Evolutionary conservation across 92 coral and sea anemone genomes (phyloP).

Genomic region (Paragorgia papillata): DNA sequence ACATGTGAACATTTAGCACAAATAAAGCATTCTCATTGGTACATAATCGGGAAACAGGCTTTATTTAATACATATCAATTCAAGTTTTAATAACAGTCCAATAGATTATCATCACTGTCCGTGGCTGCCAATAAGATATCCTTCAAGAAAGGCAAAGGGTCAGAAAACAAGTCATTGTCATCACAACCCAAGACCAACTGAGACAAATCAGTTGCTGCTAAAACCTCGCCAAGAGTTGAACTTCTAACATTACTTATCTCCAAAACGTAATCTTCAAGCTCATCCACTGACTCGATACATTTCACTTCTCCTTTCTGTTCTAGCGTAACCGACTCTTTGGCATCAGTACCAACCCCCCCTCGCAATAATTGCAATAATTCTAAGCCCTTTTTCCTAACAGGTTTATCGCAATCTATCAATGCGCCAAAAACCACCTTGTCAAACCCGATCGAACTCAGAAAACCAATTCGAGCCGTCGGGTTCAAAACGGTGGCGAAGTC

Average conservation of each 20-base stretch:
- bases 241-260: not conserved
- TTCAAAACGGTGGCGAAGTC: not conserved
- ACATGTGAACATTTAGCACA: too few species aligned
- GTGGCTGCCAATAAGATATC: slow-evolving; percentile 76
- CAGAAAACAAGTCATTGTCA: slow-evolving; percentile 62
- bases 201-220: slow-evolving; percentile 53
- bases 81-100: slow-evolving; percentile 77
- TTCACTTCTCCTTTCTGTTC: not conserved
- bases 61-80: too few species aligned
- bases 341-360: not conserved
- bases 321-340: not conserved
- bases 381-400: slow-evolving; percentile 79
- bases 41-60: too few species aligned
- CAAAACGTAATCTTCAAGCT: slow-evolving; percentile 43
- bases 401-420: slow-evolving; percentile 74
- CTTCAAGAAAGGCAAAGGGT: slow-evolving; percentile 75
- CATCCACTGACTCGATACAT: slow-evolving; percentile 21
- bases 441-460: slow-evolving; percentile 57
- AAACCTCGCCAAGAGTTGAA: slow-evolving; percentile 43
- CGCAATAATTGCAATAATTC: slow-evolving; percentile 44
- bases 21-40: too few species aligned
- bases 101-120: slow-evolving; percentile 66
- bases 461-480: slow-evolving; percentile 1
- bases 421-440: slow-evolving; percentile 61
- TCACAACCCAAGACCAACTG: slow-evolving; percentile 53